Percentiles rank a stretch among this genome's conserved stretches.
Conservation (phyloP, 2,888 invertebrate species). For the Capitulum mitella region DNA sequence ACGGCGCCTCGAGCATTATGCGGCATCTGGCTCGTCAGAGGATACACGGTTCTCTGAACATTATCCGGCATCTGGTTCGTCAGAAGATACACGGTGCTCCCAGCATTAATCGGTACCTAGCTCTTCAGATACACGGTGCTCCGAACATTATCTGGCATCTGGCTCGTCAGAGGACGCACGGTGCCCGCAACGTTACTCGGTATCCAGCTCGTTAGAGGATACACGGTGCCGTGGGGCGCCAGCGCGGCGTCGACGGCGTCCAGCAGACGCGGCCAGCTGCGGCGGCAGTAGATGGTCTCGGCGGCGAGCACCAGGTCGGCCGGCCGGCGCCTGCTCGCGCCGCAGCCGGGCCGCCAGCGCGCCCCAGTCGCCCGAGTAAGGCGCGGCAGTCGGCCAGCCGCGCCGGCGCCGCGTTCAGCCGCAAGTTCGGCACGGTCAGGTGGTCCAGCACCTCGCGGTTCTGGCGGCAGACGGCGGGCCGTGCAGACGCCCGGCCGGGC, state of each 20-base stretch:
- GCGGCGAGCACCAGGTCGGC: conserved; percentile 74
- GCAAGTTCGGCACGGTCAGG: conserved; percentile 73
- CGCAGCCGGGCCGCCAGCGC: conserved; percentile 47
- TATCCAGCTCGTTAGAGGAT: too few relatives aligned
- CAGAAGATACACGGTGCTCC: too few relatives aligned
- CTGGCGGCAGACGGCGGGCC: conserved; percentile 48
- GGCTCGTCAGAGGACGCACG: too few relatives aligned
- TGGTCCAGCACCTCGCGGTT: conserved; percentile 72
- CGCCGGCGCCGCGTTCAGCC: conserved; percentile 51
- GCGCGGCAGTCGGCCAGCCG: conserved; percentile 41
- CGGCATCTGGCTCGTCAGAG: too few relatives aligned
- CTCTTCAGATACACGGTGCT: too few relatives aligned
- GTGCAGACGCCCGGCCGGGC: too few relatives aligned
- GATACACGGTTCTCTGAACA: too few relatives aligned
- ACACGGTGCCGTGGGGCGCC: conserved; percentile 56
- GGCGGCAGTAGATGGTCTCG: conserved; percentile 78
- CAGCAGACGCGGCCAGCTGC: conserved; percentile 68
- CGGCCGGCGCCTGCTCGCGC: background rate
- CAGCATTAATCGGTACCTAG: too few relatives aligned
- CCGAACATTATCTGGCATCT: too few relatives aligned
- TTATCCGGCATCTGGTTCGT: too few relatives aligned
- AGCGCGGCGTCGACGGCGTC: conserved; percentile 58
- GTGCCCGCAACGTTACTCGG: too few relatives aligned
- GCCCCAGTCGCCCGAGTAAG: conserved; percentile 66
- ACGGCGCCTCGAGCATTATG: too few relatives aligned